Evolutionary conservation across 2,888 invertebrate species (phyloP).

Genomic region (Calameuta pallipes): DNA sequence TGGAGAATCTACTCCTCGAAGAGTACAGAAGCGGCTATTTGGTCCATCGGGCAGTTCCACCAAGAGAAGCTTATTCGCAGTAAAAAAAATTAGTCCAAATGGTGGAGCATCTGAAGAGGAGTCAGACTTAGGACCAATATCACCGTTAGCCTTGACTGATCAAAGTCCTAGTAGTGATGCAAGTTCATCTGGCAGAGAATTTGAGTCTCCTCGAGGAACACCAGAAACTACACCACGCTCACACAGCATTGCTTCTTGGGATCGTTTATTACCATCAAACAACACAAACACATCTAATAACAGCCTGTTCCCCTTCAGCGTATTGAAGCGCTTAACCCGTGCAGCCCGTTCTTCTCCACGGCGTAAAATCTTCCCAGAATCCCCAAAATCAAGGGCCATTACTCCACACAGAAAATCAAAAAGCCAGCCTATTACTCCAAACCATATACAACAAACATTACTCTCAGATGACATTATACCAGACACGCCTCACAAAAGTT

Average conservation of each 20-base stretch:
- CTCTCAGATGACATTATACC: conserved; percentile 37
- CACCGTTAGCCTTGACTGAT: conserved; percentile 51
- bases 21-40: conserved; percentile 46
- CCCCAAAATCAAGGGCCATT: conserved; percentile 24
- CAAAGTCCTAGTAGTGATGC: conserved; percentile 35
- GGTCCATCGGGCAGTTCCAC: conserved; percentile 32
- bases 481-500: conserved; percentile 49
- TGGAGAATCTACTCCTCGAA: conserved; percentile 44
- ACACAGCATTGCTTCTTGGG: conserved; percentile 32
- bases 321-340: conserved; percentile 39
- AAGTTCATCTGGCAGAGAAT: conserved; percentile 48
- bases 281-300: conserved; percentile 13
- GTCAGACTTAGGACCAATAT: conserved; percentile 59
- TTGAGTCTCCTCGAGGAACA: conserved; percentile 45
- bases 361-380: conserved; percentile 30
- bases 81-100: conserved; percentile 17
- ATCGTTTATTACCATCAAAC: conserved; percentile 35
- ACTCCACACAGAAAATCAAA: conserved; percentile 28
- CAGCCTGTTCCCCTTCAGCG: conserved; percentile 40
- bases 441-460: conserved; percentile 13
- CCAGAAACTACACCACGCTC: conserved; percentile 39
- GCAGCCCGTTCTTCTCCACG: conserved; percentile 45
- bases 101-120: conserved; percentile 47
- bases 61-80: conserved; percentile 44
- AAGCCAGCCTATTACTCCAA: conserved; percentile 18